Base-by-base conservation (phyloP, 2,113 vertebrate genomes). In the Dromas ardeola region DNA sequence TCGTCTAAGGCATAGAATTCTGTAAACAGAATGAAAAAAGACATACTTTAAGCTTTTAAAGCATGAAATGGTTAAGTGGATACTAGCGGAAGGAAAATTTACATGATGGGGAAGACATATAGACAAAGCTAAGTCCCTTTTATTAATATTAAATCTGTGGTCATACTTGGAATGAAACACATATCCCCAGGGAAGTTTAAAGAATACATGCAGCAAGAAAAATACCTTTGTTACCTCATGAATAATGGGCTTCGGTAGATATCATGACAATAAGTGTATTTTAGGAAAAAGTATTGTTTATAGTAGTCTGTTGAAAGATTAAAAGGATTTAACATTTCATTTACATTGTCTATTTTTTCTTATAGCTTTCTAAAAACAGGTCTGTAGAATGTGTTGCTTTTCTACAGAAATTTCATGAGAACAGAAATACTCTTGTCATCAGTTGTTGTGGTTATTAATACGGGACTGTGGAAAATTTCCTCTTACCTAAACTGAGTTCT, bases 141-240 rank as follows among this genome's bases (percentile, higher is more conserved):
- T 88, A 95, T 92, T 95, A 94, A 95, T 85, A 95, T 69, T 92
- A 93, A 94, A 96, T 94, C 90, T 97, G 63, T 86, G 86, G 55
- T 65, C 85, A 90, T 84, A 94, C 86, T 95, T 95, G 84, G 91
- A 97, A 95, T 95, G 80, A 95, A 97, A 87, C 47, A 32, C 1
- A 0, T 70, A 78, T 90, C 70, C 89, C 89, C 49, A 76, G 94
- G 95, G 97, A 87, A 94, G 45, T 88, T 93, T 91, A 96, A 92
- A 89, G 80, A 82, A 91, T 49, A 84, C 17, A 78, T 52, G 52
- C 21, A 91, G 95, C 90, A 74, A 97, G 88, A 89, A 90, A 95
- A 98, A 92, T 91, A 88, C n/a, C 32, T 52, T 71, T 93, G 74
- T 92, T 95, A 74, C 67, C 20, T 81, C 65, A 88, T 95, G 84